A percentile compares a stretch with the other conserved stretches of the same genome.
These are phyloP conservation scores for Cryptomyrus ogoouensis DNA, from an alignment of 2,113 vertebrate species.

Conservation along the genomic window DNA sequence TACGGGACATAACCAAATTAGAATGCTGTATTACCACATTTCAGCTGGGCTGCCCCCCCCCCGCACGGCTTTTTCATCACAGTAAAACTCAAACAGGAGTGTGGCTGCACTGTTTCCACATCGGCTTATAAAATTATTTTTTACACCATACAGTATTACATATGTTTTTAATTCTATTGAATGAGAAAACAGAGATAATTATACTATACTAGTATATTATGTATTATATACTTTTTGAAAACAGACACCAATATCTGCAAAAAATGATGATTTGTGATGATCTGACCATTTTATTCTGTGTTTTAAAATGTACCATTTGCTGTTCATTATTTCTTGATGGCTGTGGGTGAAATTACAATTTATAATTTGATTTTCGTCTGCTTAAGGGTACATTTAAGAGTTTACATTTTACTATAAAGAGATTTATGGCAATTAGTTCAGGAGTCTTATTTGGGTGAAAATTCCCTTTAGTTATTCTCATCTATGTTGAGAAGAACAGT, in stretches of 20 bases:
- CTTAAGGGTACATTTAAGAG: not conserved
- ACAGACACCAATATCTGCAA: not conserved
- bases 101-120: not conserved
- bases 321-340: not conserved
- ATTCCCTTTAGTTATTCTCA: not conserved
- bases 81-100: constrained; percentile 22
- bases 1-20: constrained; percentile 53
- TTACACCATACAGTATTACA: not conserved
- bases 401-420: not conserved
- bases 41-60: constrained; percentile 42
- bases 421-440: not conserved
- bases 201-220: not conserved
- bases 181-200: not conserved
- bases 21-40: constrained; percentile 54
- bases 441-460: not conserved
- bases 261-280: not conserved
- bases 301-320: not conserved
- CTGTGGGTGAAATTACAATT: not conserved
- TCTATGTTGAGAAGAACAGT: not conserved
- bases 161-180: not conserved
- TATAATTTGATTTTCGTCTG: not conserved
- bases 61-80: constrained; percentile 18
- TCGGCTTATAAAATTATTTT: not conserved
- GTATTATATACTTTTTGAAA: not conserved
- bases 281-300: not conserved